These are phyloP conservation scores for Eilema griseolum DNA, from an alignment of 2,888 invertebrate species.

Conservation along the genomic window DNA sequence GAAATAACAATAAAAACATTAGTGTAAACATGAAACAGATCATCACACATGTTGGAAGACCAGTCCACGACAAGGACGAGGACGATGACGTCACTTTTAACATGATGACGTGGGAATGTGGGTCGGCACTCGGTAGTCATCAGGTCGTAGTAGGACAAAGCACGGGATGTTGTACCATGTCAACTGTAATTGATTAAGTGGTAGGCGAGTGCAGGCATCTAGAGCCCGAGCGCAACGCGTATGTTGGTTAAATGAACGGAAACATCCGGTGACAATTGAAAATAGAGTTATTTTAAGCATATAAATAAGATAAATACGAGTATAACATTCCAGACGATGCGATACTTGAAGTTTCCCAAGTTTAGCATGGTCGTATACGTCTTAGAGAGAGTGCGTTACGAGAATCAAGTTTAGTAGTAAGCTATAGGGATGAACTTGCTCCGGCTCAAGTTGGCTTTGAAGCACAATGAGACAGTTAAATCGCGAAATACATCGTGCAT, in stretches of 20 bases:
- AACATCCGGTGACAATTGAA: conserved; percentile 66
- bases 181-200: conserved; percentile 77
- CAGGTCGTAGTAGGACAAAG: conserved; percentile 36
- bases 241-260: conserved; percentile 54
- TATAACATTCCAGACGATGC: conserved; percentile 10
- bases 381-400: not conserved
- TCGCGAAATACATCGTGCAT: conserved; percentile 62
- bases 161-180: conserved; percentile 58
- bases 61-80: conserved; percentile 76
- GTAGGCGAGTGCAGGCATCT: conserved; percentile 48
- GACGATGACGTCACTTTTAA: conserved; percentile 74
- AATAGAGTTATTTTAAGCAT: conserved; percentile 44
- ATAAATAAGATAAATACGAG: conserved; percentile 21
- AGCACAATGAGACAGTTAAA: conserved; percentile 64
- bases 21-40: conserved; percentile 70
- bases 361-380: conserved; percentile 12
- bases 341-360: conserved; percentile 16
- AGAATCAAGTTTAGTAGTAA: conserved; percentile 20
- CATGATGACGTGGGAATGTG: conserved; percentile 76
- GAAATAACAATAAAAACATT: conserved; percentile 6
- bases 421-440: conserved; percentile 39
- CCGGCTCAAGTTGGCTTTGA: conserved; percentile 6
- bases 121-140: conserved; percentile 60
- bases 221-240: conserved; percentile 34
- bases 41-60: conserved; percentile 64